Conservation (phyloP, 2,888 invertebrate genomes). For the Caradrina clavipalpis region DNA sequence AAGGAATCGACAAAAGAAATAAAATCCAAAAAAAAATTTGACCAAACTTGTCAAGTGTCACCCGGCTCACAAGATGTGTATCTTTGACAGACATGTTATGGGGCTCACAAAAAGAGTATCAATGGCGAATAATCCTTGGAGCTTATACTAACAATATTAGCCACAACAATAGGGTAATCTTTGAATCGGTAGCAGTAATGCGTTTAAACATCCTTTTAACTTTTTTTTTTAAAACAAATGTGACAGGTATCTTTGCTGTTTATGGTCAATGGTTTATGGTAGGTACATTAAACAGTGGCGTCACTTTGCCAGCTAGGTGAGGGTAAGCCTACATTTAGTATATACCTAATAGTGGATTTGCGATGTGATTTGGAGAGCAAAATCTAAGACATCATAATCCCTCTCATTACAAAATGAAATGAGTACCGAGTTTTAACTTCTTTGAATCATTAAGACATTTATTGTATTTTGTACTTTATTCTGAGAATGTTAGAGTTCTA, state of each 20-base stretch:
- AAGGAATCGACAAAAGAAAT: constrained; percentile 45
- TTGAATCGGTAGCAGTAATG: constrained; percentile 61
- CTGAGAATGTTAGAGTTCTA: no score
- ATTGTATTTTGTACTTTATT: no score
- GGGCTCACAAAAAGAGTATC: constrained; percentile 60
- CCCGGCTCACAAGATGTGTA: constrained; percentile 61
- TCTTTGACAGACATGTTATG: constrained; percentile 60
- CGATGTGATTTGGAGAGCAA: no score
- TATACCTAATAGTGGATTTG: no score
- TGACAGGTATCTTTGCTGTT: constrained; percentile 39
- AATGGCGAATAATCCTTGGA: constrained; percentile 63
- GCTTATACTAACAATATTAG: constrained; percentile 67
- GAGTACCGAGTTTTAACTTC: no score
- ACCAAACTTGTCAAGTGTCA: constrained; percentile 58
- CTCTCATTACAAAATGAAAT: no score
- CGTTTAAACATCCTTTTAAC: constrained; percentile 59
- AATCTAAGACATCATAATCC: no score
- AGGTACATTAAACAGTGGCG: no score
- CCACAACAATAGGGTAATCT: constrained; percentile 63
- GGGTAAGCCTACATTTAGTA: no score
- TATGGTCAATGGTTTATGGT: no score
- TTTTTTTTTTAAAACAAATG: constrained; percentile 51
- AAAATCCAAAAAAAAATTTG: constrained; percentile 42
- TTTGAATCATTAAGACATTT: no score
- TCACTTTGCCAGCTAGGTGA: no score